Evolutionary conservation across 2,113 vertebrate species (phyloP).

Genomic region (Nycticebus coucang): DNA sequence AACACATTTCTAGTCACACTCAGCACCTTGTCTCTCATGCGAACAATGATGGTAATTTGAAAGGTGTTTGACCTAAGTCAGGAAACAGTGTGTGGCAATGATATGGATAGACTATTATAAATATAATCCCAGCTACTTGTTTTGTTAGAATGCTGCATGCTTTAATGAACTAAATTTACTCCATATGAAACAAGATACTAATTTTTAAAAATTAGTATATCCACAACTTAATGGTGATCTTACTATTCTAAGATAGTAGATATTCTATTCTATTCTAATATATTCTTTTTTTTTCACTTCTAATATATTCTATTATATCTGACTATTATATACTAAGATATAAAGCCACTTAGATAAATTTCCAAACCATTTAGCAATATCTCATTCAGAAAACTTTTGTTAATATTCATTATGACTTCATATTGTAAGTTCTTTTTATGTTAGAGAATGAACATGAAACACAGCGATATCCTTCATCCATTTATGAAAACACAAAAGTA

Average conservation of each 20-base stretch:
- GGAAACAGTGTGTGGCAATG: background rate
- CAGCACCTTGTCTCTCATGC: background rate
- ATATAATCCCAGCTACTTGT: background rate
- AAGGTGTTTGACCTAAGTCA: background rate
- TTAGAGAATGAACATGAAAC: conserved; percentile 20
- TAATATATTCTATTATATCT: too few relatives aligned
- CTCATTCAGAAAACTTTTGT: background rate
- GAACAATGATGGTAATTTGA: background rate
- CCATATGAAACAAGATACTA: background rate
- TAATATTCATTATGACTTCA: background rate
- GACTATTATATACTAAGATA: background rate
- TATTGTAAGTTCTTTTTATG: background rate
- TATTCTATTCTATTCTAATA: too few relatives aligned
- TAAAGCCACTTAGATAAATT: background rate
- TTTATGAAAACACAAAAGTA: background rate
- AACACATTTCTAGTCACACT: background rate
- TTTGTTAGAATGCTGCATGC: background rate
- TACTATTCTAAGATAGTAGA: background rate
- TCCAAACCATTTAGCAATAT: background rate
- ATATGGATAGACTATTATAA: background rate
- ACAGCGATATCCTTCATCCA: background rate
- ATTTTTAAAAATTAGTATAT: background rate
- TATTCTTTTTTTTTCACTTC: too few relatives aligned
- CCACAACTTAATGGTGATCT: background rate
- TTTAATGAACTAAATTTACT: conserved; percentile 5